Percentiles rank a stretch among this genome's conserved stretches.
phyloP scores from a whole-genome alignment of 2,113 vertebrate species.

The Equus przewalskii region DNA sequence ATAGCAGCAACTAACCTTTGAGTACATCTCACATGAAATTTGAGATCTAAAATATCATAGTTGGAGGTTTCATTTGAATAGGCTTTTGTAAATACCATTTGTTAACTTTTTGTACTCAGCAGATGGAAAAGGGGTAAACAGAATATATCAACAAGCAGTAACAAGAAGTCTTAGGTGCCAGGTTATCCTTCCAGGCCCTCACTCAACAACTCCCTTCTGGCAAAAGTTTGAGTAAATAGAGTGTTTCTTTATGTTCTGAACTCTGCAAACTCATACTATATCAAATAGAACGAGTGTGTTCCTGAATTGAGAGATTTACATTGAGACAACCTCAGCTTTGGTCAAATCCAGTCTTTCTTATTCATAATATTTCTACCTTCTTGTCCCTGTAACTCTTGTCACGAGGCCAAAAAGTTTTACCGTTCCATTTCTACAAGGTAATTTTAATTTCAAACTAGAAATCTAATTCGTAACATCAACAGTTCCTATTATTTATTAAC shows the following conservation, averaged over 20 bases:
- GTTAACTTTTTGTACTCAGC: background rate
- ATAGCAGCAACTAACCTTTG: background rate
- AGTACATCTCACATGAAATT: background rate
- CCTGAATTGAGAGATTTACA: background rate
- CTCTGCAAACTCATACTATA: background rate
- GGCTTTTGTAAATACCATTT: background rate
- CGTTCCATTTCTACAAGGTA: background rate
- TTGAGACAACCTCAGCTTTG: constrained; percentile 31
- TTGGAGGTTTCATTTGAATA: constrained; percentile 22
- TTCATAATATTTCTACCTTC: background rate
- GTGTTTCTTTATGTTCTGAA: constrained; percentile 22
- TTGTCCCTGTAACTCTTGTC: background rate
- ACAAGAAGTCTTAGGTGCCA: background rate
- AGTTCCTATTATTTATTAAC: background rate
- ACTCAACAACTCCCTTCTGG: background rate
- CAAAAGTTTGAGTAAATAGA: background rate
- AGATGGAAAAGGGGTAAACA: background rate
- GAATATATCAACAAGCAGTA: background rate
- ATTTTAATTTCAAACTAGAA: background rate
- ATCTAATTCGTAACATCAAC: background rate
- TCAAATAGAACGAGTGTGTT: background rate
- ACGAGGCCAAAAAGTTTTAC: background rate
- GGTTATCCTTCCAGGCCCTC: background rate
- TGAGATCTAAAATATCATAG: background rate
- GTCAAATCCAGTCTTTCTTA: constrained; percentile 39